A percentile compares a stretch with the other conserved stretches of the same genome.
These are phyloP conservation scores for Cataglyphis altisquamis DNA, from an alignment of 2,888 invertebrate genomes.

Conservation along the genomic window DNA sequence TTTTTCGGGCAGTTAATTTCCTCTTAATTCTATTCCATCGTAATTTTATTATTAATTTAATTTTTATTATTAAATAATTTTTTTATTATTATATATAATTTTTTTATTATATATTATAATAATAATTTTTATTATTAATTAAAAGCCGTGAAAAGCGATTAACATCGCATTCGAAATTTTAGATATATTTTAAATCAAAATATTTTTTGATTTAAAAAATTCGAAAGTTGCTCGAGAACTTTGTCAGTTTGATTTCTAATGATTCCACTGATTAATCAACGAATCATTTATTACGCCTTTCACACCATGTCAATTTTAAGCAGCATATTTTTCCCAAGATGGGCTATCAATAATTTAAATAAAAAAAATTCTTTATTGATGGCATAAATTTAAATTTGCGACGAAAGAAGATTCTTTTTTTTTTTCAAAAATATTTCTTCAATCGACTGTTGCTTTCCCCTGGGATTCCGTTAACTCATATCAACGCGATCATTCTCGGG, in stretches of 20 bases:
- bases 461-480: not conserved
- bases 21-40: no score
- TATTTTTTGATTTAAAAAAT: not conserved
- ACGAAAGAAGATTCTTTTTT: not conserved
- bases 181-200: not conserved
- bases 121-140: not conserved
- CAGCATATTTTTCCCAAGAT: not conserved
- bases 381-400: not conserved
- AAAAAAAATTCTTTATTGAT: not conserved
- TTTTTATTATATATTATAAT: no score
- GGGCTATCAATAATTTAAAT: not conserved
- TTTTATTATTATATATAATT: no score
- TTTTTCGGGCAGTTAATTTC: no score
- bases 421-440: not conserved
- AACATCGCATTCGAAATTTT: not conserved
- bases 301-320: not conserved
- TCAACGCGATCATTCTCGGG: conserved; percentile 24
- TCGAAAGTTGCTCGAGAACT: not conserved
- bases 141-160: not conserved
- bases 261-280: not conserved
- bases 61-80: no score
- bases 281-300: not conserved
- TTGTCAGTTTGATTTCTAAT: not conserved
- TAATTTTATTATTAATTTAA: not conserved
- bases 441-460: not conserved